Evolutionary conservation across 2,888 invertebrate species (phyloP).

Genomic region (Acleris cristana): DNA sequence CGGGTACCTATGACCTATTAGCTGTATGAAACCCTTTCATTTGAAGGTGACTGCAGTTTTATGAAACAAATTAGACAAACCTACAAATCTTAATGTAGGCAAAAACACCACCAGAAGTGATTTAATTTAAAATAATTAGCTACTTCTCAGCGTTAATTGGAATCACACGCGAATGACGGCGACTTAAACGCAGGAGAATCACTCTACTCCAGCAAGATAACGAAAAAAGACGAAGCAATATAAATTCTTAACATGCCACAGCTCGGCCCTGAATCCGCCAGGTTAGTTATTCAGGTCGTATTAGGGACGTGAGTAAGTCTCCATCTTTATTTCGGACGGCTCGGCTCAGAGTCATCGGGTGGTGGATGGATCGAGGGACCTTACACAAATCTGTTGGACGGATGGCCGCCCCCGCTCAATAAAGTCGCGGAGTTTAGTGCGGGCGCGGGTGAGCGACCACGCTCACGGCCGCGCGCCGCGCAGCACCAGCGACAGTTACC

Average conservation of each 20-base stretch:
- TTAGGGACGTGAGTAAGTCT: conserved; percentile 22
- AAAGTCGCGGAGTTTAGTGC: conserved; percentile 69
- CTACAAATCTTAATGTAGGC: too few relatives aligned
- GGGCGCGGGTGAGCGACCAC: conserved; percentile 73
- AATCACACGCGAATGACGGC: too few relatives aligned
- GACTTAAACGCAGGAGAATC: too few relatives aligned
- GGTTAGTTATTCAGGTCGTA: conserved; percentile 8
- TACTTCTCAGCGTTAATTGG: too few relatives aligned
- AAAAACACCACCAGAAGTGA: too few relatives aligned
- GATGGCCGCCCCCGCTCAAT: conserved; percentile 70
- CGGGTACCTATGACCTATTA: too few relatives aligned
- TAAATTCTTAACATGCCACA: neutral
- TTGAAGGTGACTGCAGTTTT: too few relatives aligned
- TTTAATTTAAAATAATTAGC: too few relatives aligned
- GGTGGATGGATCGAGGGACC: conserved; percentile 59
- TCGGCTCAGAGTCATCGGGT: conserved; percentile 51
- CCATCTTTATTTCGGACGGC: conserved; percentile 19
- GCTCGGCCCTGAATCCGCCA: conserved; percentile 9
- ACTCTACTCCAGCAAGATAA: too few relatives aligned
- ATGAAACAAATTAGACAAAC: too few relatives aligned
- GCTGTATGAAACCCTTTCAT: too few relatives aligned
- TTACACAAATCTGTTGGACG: conserved; percentile 68
- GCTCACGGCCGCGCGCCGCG: conserved; percentile 66
- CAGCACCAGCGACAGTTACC: conserved; percentile 62
- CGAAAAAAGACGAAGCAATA: too few relatives aligned